Percentiles rank a stretch among this genome's conserved stretches.
phyloP scores from a whole-genome alignment of 2,888 invertebrate genomes.

The Eilema griseolum region DNA sequence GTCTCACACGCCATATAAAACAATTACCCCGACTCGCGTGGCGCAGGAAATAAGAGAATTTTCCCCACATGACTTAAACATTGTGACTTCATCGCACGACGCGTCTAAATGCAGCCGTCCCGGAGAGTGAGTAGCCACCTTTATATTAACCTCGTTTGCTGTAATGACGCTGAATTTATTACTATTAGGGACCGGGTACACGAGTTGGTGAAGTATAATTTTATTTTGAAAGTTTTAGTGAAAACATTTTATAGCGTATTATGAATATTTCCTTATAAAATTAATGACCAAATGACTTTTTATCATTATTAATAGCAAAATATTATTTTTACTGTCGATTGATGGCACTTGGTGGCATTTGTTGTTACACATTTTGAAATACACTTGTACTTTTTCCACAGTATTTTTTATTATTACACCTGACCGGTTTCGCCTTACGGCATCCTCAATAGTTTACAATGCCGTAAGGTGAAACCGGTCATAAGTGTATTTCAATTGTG shows the following conservation, averaged over 20 bases:
- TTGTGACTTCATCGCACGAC: constrained; percentile 40
- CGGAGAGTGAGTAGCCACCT: constrained; percentile 63
- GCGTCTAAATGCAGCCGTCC: constrained; percentile 59
- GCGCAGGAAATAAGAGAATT: constrained; percentile 40
- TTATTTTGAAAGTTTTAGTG: constrained; percentile 21
- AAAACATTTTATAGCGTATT: constrained; percentile 4
- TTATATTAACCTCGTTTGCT: constrained; percentile 67
- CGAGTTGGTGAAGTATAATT: constrained; percentile 18
- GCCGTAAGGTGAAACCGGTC: too few relatives aligned
- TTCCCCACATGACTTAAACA: constrained; percentile 45
- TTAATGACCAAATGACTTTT: too few relatives aligned
- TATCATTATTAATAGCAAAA: too few relatives aligned
- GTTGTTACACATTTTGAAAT: too few relatives aligned
- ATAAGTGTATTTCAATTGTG: too few relatives aligned
- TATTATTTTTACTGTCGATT: too few relatives aligned
- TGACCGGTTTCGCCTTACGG: too few relatives aligned
- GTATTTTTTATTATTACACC: too few relatives aligned
- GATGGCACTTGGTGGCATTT: too few relatives aligned
- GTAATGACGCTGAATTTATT: constrained; percentile 67
- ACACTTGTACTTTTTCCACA: too few relatives aligned
- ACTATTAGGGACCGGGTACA: constrained; percentile 48
- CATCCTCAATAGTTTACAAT: too few relatives aligned
- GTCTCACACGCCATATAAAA: constrained; percentile 26
- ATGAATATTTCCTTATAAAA: too few relatives aligned
- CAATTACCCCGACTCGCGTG: constrained; percentile 25